phyloP scores from a whole-genome alignment of 2,888 invertebrate genomes.

The Sarcophaga variegata region DNA sequence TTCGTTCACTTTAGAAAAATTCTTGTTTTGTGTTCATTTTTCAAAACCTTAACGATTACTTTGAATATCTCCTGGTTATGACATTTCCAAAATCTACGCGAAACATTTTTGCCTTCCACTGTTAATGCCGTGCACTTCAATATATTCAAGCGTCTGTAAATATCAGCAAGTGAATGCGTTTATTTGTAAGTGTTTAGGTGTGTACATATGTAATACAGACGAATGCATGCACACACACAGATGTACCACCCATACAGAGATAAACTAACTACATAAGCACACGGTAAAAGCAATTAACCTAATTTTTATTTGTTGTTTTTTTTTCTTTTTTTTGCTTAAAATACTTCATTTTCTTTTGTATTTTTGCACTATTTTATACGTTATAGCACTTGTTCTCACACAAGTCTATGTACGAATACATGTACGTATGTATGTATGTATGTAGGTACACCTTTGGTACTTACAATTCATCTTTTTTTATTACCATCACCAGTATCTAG shows the following conservation, averaged over 20 bases:
- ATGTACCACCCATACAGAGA: neutral
- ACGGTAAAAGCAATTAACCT: constrained; percentile 68
- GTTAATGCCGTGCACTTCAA: neutral
- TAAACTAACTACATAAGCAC: constrained; percentile 61
- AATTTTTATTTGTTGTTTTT: constrained; percentile 55
- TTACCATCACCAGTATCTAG: constrained; percentile 15
- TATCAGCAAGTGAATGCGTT: neutral
- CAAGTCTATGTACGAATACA: neutral
- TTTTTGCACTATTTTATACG: constrained; percentile 14
- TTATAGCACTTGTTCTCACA: constrained; percentile 7
- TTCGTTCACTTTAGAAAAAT: too few relatives aligned
- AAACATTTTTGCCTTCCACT: neutral
- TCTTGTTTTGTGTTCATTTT: too few relatives aligned
- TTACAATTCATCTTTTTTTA: constrained; percentile 47
- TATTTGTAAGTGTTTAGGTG: neutral
- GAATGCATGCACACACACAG: neutral
- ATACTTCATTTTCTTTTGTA: constrained; percentile 1
- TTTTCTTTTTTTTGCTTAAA: constrained; percentile 24
- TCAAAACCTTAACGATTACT: too few relatives aligned
- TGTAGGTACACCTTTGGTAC: constrained; percentile 7
- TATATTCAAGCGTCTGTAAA: neutral
- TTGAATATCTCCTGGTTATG: too few relatives aligned
- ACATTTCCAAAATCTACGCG: too few relatives aligned
- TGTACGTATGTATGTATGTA: neutral
- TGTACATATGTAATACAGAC: constrained; percentile 41